Evolutionary conservation across 2,888 invertebrate genomes (phyloP).

Genomic region (Chrysolina oricalcia): DNA sequence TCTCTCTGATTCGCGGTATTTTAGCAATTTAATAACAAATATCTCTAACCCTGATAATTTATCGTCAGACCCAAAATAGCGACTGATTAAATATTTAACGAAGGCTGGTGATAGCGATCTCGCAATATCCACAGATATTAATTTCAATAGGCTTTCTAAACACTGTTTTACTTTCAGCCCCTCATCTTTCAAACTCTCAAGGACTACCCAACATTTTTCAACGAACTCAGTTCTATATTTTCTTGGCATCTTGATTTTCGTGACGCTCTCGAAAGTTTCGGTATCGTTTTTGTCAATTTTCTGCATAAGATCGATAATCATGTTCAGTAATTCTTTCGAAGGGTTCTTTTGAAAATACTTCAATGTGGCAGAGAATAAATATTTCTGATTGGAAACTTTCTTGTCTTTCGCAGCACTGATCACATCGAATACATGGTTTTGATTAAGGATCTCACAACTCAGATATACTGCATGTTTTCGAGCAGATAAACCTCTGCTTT

Average conservation of each 20-base stretch:
- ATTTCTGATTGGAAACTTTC: constrained; percentile 51
- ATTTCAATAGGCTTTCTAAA: constrained; percentile 27
- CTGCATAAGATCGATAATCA: constrained; percentile 46
- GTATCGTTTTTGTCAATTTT: constrained; percentile 51
- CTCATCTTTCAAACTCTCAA: constrained; percentile 44
- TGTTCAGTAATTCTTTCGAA: constrained; percentile 41
- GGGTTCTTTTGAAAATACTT: constrained; percentile 57
- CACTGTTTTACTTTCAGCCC: constrained; percentile 39
- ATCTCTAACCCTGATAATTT: constrained; percentile 10
- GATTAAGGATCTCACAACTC: constrained; percentile 49
- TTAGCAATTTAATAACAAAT: constrained; percentile 32
- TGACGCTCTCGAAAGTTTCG: constrained; percentile 47
- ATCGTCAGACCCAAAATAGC: constrained; percentile 31
- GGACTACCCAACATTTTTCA: constrained; percentile 50
- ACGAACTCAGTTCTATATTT: constrained; percentile 45
- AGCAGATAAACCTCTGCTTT: constrained; percentile 52
- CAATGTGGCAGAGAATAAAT: constrained; percentile 50
- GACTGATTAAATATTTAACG: constrained; percentile 27
- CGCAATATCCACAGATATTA: constrained; percentile 32
- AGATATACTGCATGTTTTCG: constrained; percentile 56
- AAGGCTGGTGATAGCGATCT: constrained; percentile 26
- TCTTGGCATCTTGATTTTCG: constrained; percentile 42
- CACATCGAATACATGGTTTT: constrained; percentile 40
- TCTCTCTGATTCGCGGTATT: constrained; percentile 31
- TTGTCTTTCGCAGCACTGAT: constrained; percentile 36